Evolutionary conservation across 2,113 vertebrate genomes (phyloP).

Genomic region (Xenopus tropicalis): UCB_Xtro_10.0 CM004451.2:14384001-14384500

Average conservation of each 20-base stretch:
- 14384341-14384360: conserved; percentile 39
- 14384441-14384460: no score
- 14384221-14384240: not conserved
- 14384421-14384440: not conserved
- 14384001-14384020: no score
- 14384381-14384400: not conserved
- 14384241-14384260: not conserved
- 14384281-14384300: conserved; percentile 4
- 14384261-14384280: not conserved
- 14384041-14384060: no score
- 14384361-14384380: conserved; percentile 2
- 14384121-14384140: no score
- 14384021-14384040: no score
- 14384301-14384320: conserved; percentile 18
- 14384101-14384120: no score
- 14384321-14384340: conserved; percentile 34
- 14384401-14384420: conserved; percentile 26
- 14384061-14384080: no score
- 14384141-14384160: no score
- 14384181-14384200: not conserved
- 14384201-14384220: conserved; percentile 19
- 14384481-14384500: no score
- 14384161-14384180: not conserved
- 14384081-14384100: no score
- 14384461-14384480: no score